Evolutionary conservation across 1,140 invertebrate species (phyloP).

Genomic region (Bombus haemorrhoidalis): DNA sequence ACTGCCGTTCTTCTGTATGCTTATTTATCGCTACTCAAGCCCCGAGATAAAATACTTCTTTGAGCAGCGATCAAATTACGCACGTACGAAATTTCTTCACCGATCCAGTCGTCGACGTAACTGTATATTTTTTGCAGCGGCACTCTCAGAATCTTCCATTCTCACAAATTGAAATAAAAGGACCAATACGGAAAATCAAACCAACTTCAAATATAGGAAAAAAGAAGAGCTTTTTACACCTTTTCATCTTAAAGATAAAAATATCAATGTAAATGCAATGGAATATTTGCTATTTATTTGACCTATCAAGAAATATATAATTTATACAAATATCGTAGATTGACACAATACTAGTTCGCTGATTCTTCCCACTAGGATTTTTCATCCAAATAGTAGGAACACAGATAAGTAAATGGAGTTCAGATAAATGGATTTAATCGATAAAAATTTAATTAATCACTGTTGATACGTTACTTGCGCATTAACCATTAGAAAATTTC

Average conservation of each 20-base stretch:
- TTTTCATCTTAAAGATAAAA: neutral
- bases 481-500: neutral
- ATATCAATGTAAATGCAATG: neutral
- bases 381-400: no score
- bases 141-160: neutral
- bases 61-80: neutral
- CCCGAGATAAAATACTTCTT: neutral
- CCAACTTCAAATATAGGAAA: no score
- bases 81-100: neutral
- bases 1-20: constrained; percentile 1
- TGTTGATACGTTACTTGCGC: no score
- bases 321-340: no score
- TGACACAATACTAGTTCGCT: no score
- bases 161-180: neutral
- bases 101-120: neutral
- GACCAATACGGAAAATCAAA: neutral
- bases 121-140: constrained; percentile 20
- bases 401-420: no score
- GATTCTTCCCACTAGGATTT: no score
- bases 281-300: neutral
- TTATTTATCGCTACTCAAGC: neutral
- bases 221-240: neutral
- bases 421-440: neutral
- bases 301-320: no score
- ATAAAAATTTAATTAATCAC: neutral